phyloP scores from a whole-genome alignment of 2,888 invertebrate species.

The Xylota segnis region DNA sequence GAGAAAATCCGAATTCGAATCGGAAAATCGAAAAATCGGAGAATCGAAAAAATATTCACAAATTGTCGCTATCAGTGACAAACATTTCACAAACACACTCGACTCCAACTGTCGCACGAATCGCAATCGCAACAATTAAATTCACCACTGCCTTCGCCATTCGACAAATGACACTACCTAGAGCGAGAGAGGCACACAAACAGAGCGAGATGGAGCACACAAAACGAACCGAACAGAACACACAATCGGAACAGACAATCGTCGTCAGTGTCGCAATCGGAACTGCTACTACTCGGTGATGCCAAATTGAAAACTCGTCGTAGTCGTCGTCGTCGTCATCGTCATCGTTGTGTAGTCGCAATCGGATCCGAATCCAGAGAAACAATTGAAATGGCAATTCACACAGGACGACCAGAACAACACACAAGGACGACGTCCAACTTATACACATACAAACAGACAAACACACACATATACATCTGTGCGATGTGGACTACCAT shows the following conservation, averaged over 20 bases:
- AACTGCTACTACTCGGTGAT: conserved; percentile 66
- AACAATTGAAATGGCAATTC: conserved; percentile 74
- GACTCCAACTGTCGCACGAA: conserved; percentile 77
- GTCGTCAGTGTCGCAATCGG: conserved; percentile 74
- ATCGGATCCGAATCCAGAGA: conserved; percentile 61
- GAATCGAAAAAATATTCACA: conserved; percentile 57
- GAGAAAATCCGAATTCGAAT: conserved; percentile 51
- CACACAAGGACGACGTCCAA: conserved; percentile 17
- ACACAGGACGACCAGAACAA: conserved; percentile 43
- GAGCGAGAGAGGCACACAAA: conserved; percentile 24
- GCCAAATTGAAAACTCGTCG: conserved; percentile 69
- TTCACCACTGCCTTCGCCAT: conserved; percentile 72
- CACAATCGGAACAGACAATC: conserved; percentile 72
- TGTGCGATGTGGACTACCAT: background rate
- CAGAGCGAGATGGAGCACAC: conserved; percentile 29
- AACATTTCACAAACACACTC: conserved; percentile 76
- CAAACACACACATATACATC: conserved; percentile 44
- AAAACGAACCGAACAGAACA: conserved; percentile 31
- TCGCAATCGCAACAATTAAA: conserved; percentile 76
- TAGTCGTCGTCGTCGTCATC: conserved; percentile 37
- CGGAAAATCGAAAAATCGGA: too few relatives aligned
- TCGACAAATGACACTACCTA: conserved; percentile 62
- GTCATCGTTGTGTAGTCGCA: conserved; percentile 47
- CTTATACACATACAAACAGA: background rate
- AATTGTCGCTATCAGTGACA: conserved; percentile 75